Base-by-base conservation (phyloP, 2,888 invertebrate genomes). In the Sesia bembeciformis region DNA sequence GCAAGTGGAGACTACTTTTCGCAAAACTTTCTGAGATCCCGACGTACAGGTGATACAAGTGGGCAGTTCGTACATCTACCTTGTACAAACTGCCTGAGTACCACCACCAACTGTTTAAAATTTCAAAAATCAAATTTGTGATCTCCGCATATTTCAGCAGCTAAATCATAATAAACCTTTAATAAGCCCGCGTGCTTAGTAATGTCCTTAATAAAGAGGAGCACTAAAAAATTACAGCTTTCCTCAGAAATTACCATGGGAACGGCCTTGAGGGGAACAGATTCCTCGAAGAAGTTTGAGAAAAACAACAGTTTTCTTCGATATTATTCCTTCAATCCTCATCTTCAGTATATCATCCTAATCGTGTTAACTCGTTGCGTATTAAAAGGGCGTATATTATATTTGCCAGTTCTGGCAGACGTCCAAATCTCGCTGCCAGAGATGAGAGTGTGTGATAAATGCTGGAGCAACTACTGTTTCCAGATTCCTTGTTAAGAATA, bases 371-470 rank as follows among this genome's bases (percentile, higher is more conserved):
- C 63, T 70, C 66, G 68, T 63, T 62, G 62, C 59, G 67, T 71
- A 76, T 76, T 76, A 77, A 71, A 72, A 74, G 68, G 62, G 59
- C 64, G 68, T 78, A 69, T 74, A 72, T 77, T 70, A 69, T 65
- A 64, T 67, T 65, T 40, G 40, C 54, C 56, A 56, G 51, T 50
- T 58, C 62, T 74, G 74, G 74, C 76, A 56, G 53, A 54, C 50
- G 56, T 66, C 74, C 75, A 78, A 60, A 54, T 59, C 56, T 59
- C 60, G 53, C 56, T 54, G 67, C 64, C 60, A 60, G 60, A 64
- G 68, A 70, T 70, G 72, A 67, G 64, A 60, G 60, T 62, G 61
- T 60, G 56, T 55, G 61, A 63, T 62, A 62, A 59, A 59, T 56
- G 50, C 58, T 54, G 46, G 51, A 49, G 23, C n/a, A 54, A 57